phyloP scores from a whole-genome alignment of 2,797 vertebrate genomes.

The Discoglossus pictus region DNA sequence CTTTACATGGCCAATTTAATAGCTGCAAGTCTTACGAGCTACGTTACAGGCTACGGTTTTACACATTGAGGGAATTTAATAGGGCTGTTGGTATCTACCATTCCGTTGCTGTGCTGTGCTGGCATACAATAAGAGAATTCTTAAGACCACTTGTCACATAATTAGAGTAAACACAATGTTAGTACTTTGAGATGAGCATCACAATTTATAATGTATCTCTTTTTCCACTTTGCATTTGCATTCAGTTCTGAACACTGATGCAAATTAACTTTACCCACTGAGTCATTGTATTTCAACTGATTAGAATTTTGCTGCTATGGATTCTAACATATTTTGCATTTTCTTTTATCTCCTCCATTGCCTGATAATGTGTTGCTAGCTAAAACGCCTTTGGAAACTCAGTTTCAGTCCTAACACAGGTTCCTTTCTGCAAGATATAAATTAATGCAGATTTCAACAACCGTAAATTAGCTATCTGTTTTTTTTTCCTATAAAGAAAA shows the following conservation, averaged over 20 bases:
- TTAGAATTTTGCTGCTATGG: slow-evolving; percentile 52
- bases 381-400: slow-evolving; percentile 36
- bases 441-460: slow-evolving; percentile 65
- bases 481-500: slow-evolving; percentile 49
- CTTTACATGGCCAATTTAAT: too few species aligned
- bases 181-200: slow-evolving; percentile 17
- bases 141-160: slow-evolving; percentile 32
- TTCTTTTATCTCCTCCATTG: slow-evolving; percentile 45
- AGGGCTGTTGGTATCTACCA: too few species aligned
- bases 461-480: slow-evolving; percentile 59
- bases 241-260: slow-evolving; percentile 43
- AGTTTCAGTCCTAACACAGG: slow-evolving; percentile 29
- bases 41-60: too few species aligned
- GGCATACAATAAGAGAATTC: slow-evolving; percentile 12
- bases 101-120: too few species aligned
- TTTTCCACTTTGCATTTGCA: slow-evolving; percentile 43
- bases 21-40: too few species aligned
- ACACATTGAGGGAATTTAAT: too few species aligned
- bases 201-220: slow-evolving; percentile 36
- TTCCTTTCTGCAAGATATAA: slow-evolving; percentile 55
- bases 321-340: slow-evolving; percentile 51
- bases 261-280: slow-evolving; percentile 50
- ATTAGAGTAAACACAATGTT: slow-evolving; percentile 40
- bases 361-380: slow-evolving; percentile 45
- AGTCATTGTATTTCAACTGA: slow-evolving; percentile 49